phyloP scores from a whole-genome alignment of 2,888 invertebrate species.

The Drosophila subquinaria region DNA sequence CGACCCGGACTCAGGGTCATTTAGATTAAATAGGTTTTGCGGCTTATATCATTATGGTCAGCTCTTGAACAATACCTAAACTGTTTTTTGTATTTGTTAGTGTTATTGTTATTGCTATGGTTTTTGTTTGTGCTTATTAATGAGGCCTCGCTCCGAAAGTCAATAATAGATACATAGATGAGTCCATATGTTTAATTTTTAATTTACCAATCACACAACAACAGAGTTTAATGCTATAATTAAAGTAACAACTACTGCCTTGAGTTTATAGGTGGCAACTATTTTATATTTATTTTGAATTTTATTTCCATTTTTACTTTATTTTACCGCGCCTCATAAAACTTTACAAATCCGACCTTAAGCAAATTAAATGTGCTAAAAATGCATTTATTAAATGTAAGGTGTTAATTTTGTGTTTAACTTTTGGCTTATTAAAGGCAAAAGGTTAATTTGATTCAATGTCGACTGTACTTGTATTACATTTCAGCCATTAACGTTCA shows the following conservation, averaged over 20 bases:
- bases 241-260: constrained; percentile 40
- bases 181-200: constrained; percentile 33
- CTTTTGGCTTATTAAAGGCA: constrained; percentile 20
- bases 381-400: constrained; percentile 47
- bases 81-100: constrained; percentile 34
- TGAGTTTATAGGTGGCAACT: constrained; percentile 17
- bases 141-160: constrained; percentile 60
- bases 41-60: constrained; percentile 69
- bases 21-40: constrained; percentile 70
- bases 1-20: constrained; percentile 61
- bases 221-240: constrained; percentile 27
- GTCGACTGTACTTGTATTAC: constrained; percentile 50
- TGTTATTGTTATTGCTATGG: constrained; percentile 29
- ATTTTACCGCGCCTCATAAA: constrained; percentile 59
- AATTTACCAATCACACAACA: constrained; percentile 24
- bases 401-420: constrained; percentile 58
- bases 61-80: constrained; percentile 57
- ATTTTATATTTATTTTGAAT: constrained; percentile 4
- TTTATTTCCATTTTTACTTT: constrained; percentile 8
- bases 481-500: constrained; percentile 41
- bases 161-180: constrained; percentile 35
- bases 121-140: constrained; percentile 45
- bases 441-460: constrained; percentile 59
- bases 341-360: constrained; percentile 63
- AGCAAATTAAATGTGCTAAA: constrained; percentile 56